Conservation (phyloP, 2,113 vertebrate species). For the Microcebus griseorufus region DNA sequence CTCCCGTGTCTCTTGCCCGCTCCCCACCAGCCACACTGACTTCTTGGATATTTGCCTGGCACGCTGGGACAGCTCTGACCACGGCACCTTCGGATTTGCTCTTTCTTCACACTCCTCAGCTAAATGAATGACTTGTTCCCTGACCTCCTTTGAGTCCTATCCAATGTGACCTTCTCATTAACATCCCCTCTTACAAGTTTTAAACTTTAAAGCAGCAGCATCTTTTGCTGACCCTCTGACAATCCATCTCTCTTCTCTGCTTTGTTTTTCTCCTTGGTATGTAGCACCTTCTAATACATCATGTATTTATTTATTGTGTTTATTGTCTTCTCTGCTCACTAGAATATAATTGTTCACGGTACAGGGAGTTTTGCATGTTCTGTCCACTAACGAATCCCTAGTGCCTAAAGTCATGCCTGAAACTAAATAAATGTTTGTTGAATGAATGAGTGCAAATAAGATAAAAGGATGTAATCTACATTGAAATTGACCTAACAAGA, state of each 20-base stretch:
- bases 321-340: neutral
- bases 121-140: neutral
- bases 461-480: neutral
- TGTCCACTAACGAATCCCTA: neutral
- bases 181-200: neutral
- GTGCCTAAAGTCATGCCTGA: neutral
- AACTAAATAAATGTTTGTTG: neutral
- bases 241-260: neutral
- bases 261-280: neutral
- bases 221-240: neutral
- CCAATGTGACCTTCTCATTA: neutral
- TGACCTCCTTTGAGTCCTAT: neutral
- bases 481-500: neutral
- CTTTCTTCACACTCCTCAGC: neutral
- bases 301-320: neutral
- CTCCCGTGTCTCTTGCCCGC: rapidly evolving
- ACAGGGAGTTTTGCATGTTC: neutral
- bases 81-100: neutral
- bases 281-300: neutral
- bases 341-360: neutral
- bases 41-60: neutral
- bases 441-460: neutral
- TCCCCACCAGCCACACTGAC: neutral
- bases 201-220: neutral
- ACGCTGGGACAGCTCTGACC: neutral